Base-by-base conservation (phyloP, 2,113 vertebrate species). In the Phodopus roborovskii region DNA sequence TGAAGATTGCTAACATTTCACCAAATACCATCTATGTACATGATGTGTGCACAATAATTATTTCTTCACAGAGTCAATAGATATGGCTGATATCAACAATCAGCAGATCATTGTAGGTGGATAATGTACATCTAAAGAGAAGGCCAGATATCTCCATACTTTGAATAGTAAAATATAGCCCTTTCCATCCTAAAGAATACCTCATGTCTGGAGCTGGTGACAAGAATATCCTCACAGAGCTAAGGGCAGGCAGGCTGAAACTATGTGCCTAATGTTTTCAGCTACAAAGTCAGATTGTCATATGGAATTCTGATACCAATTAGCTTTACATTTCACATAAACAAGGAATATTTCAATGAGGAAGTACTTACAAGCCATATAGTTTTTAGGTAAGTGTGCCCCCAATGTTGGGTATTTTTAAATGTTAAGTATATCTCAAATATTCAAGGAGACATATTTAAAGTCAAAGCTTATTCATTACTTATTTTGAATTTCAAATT, bases 51-150 rank as follows among this genome's bases (percentile, higher is more conserved):
- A 97, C 58, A 97, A 62, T 93, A 96, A 87, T 10, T 84, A 58
- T 96, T 95, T 96, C 58, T 88, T 97, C 60, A 70, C 82, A 92
- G 92, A 90, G 58, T 60, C 10, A n/a, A 45, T 81, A 88, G 64
- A 78, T 84, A 85, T n/a, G 64, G 95, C 81, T 85, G 53, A 92
- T 20, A 68, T 85, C 84, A 92, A 88, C 93, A 94, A 95, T 92
- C 70, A 88, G 33, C 88, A 30, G 70, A 68, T 90, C 92, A 85
- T 79, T 77, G 0, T 66, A 88, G 70, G 74, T 68, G 75, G 22
- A 45, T 88, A 81, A 96, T 89, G 3, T 89, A 33, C n/a, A 62
- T 90, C 53, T 36, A 90, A 84, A 96, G 13, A 79, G 20, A 82
- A 85, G 60, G 24, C 70, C 75, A 88, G 71, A 8, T 90, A 92